Base-by-base conservation (phyloP, 2,888 invertebrate species). In the Agrenia bidenticulata region DNA sequence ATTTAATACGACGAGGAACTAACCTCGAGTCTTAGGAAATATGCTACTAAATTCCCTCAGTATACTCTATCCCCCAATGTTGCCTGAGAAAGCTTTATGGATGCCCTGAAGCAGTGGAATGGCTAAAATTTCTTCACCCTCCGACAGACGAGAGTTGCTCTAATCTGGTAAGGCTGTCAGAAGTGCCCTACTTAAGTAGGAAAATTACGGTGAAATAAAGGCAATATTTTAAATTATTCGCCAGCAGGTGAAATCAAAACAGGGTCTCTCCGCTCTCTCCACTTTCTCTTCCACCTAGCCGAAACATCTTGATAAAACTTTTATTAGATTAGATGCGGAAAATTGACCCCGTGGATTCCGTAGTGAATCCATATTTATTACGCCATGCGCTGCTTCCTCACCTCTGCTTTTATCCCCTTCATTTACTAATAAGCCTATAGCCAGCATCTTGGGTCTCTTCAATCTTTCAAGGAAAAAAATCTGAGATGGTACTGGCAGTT, bases 141-240 rank as follows among this genome's bases (percentile, higher is more conserved):
- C n/a, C n/a, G n/a, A 32, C 11, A 32, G 11, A 32, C 32, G 32
- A 7, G 5, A 4, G 5, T 32, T 32, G 5, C 32, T 32, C 32
- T 32, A 32, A 32, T 32, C 32, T 32, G 7, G 7, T 17, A 19
- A 45, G 45, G 45, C 15, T 45, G 45, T 45, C 45, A 45, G 19
- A 19, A 45, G 9, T 45, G 4, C 19, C 15, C n/a, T 15, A 5
- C n/a, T 45, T 15, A 45, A 45, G 45, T 19, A 24, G 55, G 24
- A 27, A 62, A 62, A 62, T 45, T 62, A 56, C 61, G 41, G 54
- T 37, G 55, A 62, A 50, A 41, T 26, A 37, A 45, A 32, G 49
- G 63, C 57, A 57, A 63, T 63, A 63, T 63, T 63, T 57, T 63
- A 63, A 63, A 63, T 63, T 63, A 63, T 63, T 63, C 50, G 57